Base-by-base conservation (phyloP, 2,797 vertebrate species). In the Etheostoma perlongum region DNA sequence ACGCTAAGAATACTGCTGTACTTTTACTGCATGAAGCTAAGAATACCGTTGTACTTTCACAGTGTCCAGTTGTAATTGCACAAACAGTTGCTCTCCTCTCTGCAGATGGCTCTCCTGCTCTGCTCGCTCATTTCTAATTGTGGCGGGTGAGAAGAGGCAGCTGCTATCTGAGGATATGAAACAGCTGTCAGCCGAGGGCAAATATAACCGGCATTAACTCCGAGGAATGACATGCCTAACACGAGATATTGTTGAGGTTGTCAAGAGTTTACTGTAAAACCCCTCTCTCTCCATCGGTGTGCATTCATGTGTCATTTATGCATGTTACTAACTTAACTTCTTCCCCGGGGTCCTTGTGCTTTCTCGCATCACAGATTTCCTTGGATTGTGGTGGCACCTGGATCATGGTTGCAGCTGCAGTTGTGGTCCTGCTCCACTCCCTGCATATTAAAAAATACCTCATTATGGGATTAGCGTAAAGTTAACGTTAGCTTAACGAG, bases 201-300 rank as follows among this genome's bases (percentile, higher is more conserved):
- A 86, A 87, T 89, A 91, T 89, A 89, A 87, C 83, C 68, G 27
- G 69, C 53, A 27, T 70, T 52, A 74, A 76, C 57, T 76, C 73
- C 10, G 47, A 70, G 76, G 46, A 66, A 61, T 16, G 49, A 23
- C 36, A 49, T 15, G 49, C 72, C 83, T 70, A 63, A 81, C 70
- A 64, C 55, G 61, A 76, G 79, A 88, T 76, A 80, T 81, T 78
- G 79, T 79, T 72, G 59, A 84, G 63, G 57, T 21, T 19, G 69
- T 40, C 19, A 6, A 59, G 71, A 18, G 18, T 14, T 40, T 19
- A 23, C 59, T 63, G 61, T 10, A 40, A 40, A 40, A 11, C 9
- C 10, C 4, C 36, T 40, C 36, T 36, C 33, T 36, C 36, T 40
- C 36, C 36, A 40, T 40, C 10, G 12, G 36, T 11, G 36, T 12